phyloP scores from a whole-genome alignment of 2,888 invertebrate species.

The Alcis repandata region DNA sequence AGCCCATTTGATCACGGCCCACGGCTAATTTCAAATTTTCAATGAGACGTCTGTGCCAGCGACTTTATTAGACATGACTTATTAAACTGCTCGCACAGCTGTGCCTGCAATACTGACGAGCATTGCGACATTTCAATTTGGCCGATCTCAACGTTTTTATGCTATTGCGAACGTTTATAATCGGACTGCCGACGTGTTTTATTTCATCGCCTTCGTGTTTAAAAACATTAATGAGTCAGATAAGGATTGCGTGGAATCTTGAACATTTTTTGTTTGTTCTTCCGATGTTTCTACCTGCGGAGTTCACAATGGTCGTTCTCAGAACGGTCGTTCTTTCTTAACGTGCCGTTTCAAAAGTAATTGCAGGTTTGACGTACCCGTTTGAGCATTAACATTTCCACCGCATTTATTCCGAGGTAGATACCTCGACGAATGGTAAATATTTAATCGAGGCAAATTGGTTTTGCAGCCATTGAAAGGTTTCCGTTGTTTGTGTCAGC shows the following conservation, averaged over 20 bases:
- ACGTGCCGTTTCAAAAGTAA: constrained; percentile 55
- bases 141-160: constrained; percentile 39
- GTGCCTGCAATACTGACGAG: constrained; percentile 42
- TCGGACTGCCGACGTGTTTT: constrained; percentile 29
- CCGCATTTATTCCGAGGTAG: constrained; percentile 50
- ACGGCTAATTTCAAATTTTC: constrained; percentile 81
- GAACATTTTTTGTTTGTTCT: constrained; percentile 40
- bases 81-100: constrained; percentile 48
- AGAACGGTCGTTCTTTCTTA: constrained; percentile 56
- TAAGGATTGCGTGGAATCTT: constrained; percentile 41
- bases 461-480: constrained; percentile 53
- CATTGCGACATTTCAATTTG: constrained; percentile 45
- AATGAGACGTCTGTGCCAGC: constrained; percentile 78
- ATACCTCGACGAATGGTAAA: constrained; percentile 53
- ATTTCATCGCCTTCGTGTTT: constrained; percentile 37
- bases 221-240: constrained; percentile 47
- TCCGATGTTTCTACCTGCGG: constrained; percentile 46
- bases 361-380: constrained; percentile 51
- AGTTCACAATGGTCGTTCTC: constrained; percentile 56
- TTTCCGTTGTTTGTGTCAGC: constrained; percentile 53
- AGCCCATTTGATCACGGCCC: constrained; percentile 82
- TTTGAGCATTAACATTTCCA: constrained; percentile 41
- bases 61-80: constrained; percentile 72
- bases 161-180: constrained; percentile 35
- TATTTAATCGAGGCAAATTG: constrained; percentile 55